Evolutionary conservation across 2,888 invertebrate species (phyloP).

Genomic region (Leucophenga maculata): DNA sequence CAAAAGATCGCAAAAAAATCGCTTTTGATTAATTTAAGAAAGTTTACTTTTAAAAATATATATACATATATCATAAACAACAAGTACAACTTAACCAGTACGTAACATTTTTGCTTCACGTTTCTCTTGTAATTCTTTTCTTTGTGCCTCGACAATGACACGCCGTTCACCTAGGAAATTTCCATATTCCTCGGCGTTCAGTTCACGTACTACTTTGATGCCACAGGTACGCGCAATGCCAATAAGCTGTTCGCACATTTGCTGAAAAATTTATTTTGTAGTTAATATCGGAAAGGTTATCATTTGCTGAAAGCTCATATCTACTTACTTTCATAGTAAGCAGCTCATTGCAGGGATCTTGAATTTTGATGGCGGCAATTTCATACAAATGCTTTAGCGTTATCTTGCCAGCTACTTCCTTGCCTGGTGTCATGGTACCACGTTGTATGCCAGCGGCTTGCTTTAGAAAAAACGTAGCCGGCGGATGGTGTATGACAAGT

Average conservation of each 20-base stretch:
- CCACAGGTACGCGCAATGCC: slow-evolving; percentile 86
- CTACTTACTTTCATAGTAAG: slow-evolving; percentile 66
- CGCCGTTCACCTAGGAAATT: slow-evolving; percentile 86
- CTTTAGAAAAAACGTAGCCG: slow-evolving; percentile 89
- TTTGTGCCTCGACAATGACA: slow-evolving; percentile 80
- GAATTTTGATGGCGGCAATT: slow-evolving; percentile 95
- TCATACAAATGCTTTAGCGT: slow-evolving; percentile 97
- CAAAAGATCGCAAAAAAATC: slow-evolving; percentile 71
- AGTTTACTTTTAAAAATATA: slow-evolving; percentile 47
- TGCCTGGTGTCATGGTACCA: slow-evolving; percentile 83
- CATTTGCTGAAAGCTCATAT: not conserved
- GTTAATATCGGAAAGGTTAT: not conserved
- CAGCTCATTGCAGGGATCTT: slow-evolving; percentile 81
- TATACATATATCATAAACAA: no score
- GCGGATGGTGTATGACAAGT: slow-evolving; percentile 88
- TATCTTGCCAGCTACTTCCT: slow-evolving; percentile 89
- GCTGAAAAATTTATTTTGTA: slow-evolving; percentile 68
- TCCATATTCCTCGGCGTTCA: slow-evolving; percentile 86
- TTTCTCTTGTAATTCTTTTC: slow-evolving; percentile 83
- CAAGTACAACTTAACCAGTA: slow-evolving; percentile 74
- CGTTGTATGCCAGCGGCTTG: slow-evolving; percentile 94
- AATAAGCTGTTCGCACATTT: slow-evolving; percentile 86
- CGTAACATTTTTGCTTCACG: slow-evolving; percentile 93
- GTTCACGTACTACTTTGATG: slow-evolving; percentile 84
- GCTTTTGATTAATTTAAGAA: slow-evolving; percentile 58